Evolutionary conservation across 2,888 invertebrate species (phyloP).

Genomic region (Ashinkailepas kermadecensis): DNA sequence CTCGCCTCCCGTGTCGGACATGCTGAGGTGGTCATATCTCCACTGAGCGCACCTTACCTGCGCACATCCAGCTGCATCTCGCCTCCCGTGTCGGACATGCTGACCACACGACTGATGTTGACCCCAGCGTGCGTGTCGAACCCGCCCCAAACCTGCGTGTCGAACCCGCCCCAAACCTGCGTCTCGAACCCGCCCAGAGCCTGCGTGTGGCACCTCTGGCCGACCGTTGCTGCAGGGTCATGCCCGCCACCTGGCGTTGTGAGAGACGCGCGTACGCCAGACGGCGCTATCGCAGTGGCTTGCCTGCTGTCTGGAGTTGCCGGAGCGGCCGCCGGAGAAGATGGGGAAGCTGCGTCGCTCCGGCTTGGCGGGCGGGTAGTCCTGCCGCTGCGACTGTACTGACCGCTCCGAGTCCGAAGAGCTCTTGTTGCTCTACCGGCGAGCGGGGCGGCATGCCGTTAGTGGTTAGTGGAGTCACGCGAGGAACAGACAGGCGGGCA

Average conservation of each 20-base stretch:
- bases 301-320: not conserved
- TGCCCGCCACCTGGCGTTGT: too few relatives aligned
- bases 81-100: too few relatives aligned
- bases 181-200: not conserved
- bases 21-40: too few relatives aligned
- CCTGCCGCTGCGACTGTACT: not conserved
- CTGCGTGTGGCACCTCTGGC: not conserved
- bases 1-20: too few relatives aligned
- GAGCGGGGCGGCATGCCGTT: not conserved
- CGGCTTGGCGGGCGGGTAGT: not conserved
- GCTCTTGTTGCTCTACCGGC: constrained; percentile 11
- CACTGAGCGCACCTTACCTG: too few relatives aligned
- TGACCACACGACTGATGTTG: too few relatives aligned
- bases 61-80: too few relatives aligned
- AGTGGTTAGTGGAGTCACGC: too few relatives aligned
- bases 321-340: not conserved
- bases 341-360: constrained; percentile 7
- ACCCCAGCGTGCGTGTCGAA: not conserved
- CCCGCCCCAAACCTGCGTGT: not conserved
- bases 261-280: not conserved
- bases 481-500: too few relatives aligned
- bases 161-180: not conserved
- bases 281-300: not conserved
- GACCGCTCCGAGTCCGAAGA: constrained; percentile 20
- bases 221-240: too few relatives aligned